These are phyloP conservation scores for Stegostoma tigrinum DNA, from an alignment of 2,113 vertebrate genomes.

Conservation along the genomic window DNA sequence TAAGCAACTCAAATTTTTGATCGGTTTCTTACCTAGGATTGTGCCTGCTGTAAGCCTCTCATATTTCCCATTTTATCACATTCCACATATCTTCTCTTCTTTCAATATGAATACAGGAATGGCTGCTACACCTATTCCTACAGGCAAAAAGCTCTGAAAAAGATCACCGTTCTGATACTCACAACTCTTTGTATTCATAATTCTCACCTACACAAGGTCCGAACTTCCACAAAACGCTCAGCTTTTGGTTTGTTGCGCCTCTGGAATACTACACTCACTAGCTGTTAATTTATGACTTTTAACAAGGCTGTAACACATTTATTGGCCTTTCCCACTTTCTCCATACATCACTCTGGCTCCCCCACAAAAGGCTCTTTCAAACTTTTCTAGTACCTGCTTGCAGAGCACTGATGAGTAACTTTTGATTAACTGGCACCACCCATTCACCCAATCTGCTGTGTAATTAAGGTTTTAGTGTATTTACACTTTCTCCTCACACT, in stretches of 20 bases:
- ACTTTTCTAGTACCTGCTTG: neutral
- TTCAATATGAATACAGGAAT: neutral
- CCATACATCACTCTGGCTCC: neutral
- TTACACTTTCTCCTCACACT: neutral
- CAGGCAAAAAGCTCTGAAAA: neutral
- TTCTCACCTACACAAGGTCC: neutral
- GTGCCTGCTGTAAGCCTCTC: neutral
- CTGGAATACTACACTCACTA: neutral
- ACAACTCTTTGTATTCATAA: neutral
- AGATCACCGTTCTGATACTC: neutral
- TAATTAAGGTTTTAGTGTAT: neutral
- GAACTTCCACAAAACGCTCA: neutral
- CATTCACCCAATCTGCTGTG: too few species aligned
- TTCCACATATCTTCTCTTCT: neutral
- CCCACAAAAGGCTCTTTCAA: neutral
- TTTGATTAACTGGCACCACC: too few species aligned
- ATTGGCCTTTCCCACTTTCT: neutral
- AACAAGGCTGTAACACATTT: neutral
- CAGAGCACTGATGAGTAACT: neutral
- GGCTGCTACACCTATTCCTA: neutral
- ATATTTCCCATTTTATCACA: neutral
- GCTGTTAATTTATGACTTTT: neutral
- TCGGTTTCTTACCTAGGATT: neutral
- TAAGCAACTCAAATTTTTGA: neutral
- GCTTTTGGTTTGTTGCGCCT: neutral